Conservation (phyloP, 1,140 invertebrate genomes). For the Apis mellifera region DNA sequence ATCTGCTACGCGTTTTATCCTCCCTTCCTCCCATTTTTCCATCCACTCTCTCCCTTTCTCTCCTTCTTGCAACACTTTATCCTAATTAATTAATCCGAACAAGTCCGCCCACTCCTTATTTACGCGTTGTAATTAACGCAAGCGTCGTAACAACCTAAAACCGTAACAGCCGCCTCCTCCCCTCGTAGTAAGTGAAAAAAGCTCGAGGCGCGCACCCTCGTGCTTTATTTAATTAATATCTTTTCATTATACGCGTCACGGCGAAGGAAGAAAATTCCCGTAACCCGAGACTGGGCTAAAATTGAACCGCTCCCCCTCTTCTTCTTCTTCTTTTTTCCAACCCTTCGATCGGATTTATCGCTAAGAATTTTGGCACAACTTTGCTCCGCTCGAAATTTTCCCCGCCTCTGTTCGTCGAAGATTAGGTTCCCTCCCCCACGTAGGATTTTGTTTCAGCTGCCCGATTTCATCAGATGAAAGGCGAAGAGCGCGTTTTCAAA, state of each 20-base stretch:
- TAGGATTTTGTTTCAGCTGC: conserved; percentile 30
- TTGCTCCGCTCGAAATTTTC: background rate
- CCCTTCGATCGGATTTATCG: background rate
- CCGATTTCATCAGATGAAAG: conserved; percentile 27
- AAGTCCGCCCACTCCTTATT: background rate
- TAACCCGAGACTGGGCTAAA: background rate
- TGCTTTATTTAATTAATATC: conserved; percentile 17
- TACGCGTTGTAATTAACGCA: conserved; percentile 15
- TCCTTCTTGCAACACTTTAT: too few relatives aligned
- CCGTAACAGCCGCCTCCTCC: background rate
- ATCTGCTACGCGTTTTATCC: background rate
- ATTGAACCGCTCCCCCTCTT: background rate
- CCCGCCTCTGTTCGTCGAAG: background rate
- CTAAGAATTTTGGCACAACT: background rate
- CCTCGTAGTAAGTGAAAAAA: background rate
- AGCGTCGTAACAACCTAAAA: background rate
- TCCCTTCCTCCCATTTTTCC: background rate
- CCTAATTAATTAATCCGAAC: conserved; percentile 41
- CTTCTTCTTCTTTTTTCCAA: background rate
- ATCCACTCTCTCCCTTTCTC: background rate
- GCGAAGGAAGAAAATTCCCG: background rate
- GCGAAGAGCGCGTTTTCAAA: conserved; percentile 13
- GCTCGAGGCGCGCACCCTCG: too few relatives aligned
- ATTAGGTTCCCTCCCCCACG: conserved; percentile 10
- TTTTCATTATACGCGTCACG: conserved; percentile 26